Evolutionary conservation across 2,113 vertebrate species (phyloP).

Genomic region (Misgurnus mizolepis): DNA sequence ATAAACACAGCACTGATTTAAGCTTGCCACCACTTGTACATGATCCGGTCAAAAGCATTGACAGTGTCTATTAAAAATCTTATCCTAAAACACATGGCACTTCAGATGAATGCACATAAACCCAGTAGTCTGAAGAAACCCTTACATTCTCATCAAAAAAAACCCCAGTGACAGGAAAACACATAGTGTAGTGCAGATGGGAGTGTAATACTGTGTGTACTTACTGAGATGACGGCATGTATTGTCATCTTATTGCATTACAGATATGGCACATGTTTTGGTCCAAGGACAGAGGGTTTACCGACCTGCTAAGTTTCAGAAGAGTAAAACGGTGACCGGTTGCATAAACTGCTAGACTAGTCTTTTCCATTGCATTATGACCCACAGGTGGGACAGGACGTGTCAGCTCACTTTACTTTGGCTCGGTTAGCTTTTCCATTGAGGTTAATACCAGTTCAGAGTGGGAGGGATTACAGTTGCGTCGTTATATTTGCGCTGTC

Average conservation of each 20-base stretch:
- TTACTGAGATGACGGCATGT: neutral
- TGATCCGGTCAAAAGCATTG: slow-evolving; percentile 39
- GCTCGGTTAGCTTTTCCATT: too few species aligned
- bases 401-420: too few species aligned
- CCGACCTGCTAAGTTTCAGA: neutral
- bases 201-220: slow-evolving; percentile 4
- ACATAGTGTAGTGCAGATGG: neutral
- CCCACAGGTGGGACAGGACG: too few species aligned
- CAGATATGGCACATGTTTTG: slow-evolving; percentile 88
- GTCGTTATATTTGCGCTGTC: too few species aligned
- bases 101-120: slow-evolving; percentile 27
- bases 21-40: slow-evolving; percentile 37
- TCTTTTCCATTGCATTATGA: too few species aligned
- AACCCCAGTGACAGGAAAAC: neutral
- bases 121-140: slow-evolving; percentile 6
- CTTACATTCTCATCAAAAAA: slow-evolving; percentile 15
- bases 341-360: too few species aligned
- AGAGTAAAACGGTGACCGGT: neutral
- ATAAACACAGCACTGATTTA: slow-evolving; percentile 10
- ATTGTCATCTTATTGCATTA: slow-evolving; percentile 68
- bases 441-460: too few species aligned
- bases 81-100: slow-evolving; percentile 23
- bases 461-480: too few species aligned
- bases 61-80: slow-evolving; percentile 14
- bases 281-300: slow-evolving; percentile 73